Conservation (phyloP, 2,797 vertebrate species). For the Eidolon dupreanum region DNA sequence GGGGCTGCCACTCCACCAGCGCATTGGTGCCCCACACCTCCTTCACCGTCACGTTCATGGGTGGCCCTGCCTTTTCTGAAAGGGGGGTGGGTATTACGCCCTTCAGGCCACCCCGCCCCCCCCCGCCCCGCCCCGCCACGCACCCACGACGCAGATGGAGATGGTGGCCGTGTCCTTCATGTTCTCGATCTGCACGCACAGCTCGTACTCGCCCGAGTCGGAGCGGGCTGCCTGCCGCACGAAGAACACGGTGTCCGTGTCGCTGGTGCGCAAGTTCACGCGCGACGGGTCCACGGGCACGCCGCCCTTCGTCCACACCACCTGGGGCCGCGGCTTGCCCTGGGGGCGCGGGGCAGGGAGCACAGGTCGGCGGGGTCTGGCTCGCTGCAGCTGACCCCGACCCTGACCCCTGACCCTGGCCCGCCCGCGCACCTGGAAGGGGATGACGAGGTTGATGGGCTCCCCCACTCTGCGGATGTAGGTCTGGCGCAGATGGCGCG, state of each 20-base stretch:
- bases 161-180: conserved; percentile 89
- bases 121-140: conserved; percentile 77
- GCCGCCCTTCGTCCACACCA: conserved; percentile 91
- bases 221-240: conserved; percentile 89
- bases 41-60: conserved; percentile 87
- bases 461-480: conserved; percentile 90
- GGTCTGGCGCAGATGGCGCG: conserved; percentile 91
- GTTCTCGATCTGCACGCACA: conserved; percentile 92
- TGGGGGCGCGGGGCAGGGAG: conserved; percentile 57
- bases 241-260: conserved; percentile 92
- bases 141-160: conserved; percentile 92
- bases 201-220: conserved; percentile 91
- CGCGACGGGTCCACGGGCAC: conserved; percentile 86
- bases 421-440: conserved; percentile 90
- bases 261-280: conserved; percentile 87
- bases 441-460: conserved; percentile 92
- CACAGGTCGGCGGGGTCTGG: neutral
- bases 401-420: neutral
- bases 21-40: conserved; percentile 95
- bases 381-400: too few species aligned
- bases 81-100: neutral
- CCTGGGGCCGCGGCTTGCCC: conserved; percentile 93
- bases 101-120: neutral
- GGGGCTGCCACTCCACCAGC: conserved; percentile 92
- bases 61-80: conserved; percentile 92